Conservation (phyloP, 1,140 invertebrate species). For the Megathymus violae region DNA sequence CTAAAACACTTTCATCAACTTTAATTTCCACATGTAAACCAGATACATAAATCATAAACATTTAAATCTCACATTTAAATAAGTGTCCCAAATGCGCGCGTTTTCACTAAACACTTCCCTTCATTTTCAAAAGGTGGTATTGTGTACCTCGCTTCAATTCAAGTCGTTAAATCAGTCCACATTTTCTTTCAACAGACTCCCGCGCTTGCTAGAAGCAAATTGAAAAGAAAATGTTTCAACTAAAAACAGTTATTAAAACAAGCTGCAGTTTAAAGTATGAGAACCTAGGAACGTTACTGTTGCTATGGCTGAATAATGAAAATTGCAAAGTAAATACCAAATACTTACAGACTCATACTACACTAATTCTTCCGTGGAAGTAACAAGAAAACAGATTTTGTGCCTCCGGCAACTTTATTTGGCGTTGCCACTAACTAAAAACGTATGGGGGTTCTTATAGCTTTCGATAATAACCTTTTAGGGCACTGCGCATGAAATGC, state of each 20-base stretch:
- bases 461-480: too few relatives aligned
- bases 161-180: not conserved
- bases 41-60: not conserved
- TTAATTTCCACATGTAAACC: not conserved
- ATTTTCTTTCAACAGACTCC: not conserved
- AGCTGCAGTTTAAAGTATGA: not conserved
- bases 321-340: too few relatives aligned
- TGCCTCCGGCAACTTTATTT: too few relatives aligned
- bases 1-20: not conserved
- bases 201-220: not conserved
- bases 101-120: not conserved
- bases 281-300: not conserved
- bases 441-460: too few relatives aligned
- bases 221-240: slow-evolving; percentile 1
- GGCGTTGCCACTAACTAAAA: too few relatives aligned
- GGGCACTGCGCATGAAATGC: too few relatives aligned
- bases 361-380: too few relatives aligned
- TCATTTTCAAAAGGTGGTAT: not conserved
- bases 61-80: not conserved
- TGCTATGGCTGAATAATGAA: too few relatives aligned
- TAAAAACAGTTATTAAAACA: not conserved
- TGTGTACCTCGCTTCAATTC: not conserved
- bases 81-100: not conserved
- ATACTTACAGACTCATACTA: not conserved
- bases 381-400: too few relatives aligned